Evolutionary conservation across 2,113 vertebrate species (phyloP).

Genomic region (Ictidomys tridecemlineatus): DNA sequence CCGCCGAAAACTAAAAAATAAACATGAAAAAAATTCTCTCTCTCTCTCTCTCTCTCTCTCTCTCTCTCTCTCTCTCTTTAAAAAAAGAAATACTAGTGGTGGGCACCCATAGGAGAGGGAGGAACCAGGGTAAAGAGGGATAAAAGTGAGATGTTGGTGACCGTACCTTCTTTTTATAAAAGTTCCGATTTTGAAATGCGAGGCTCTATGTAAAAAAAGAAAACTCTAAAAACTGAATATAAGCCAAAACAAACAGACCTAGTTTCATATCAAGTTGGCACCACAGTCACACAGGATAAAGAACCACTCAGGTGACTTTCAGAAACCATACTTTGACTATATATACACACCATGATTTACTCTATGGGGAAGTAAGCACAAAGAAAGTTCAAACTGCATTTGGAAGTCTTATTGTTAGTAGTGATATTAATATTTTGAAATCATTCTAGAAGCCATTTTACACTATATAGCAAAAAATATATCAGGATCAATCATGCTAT

Average conservation of each 20-base stretch:
- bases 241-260: background rate
- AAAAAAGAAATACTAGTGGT: background rate
- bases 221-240: background rate
- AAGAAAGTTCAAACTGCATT: background rate
- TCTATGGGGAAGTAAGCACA: background rate
- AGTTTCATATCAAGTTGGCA: background rate
- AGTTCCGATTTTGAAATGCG: constrained; percentile 13
- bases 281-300: background rate
- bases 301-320: background rate
- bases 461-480: background rate
- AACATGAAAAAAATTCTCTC: too few species aligned
- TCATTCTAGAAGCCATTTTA: background rate
- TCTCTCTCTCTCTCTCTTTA: too few species aligned
- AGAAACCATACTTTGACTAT: background rate
- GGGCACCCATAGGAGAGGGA: background rate
- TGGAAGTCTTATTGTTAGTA: background rate
- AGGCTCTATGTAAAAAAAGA: background rate
- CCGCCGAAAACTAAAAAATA: too few species aligned
- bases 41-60: too few species aligned
- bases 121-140: background rate
- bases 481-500: background rate
- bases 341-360: background rate
- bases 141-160: background rate
- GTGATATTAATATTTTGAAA: background rate
- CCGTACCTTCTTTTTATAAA: background rate